phyloP scores from a whole-genome alignment of 2,113 vertebrate species.

The Pogona vitticeps region DNA sequence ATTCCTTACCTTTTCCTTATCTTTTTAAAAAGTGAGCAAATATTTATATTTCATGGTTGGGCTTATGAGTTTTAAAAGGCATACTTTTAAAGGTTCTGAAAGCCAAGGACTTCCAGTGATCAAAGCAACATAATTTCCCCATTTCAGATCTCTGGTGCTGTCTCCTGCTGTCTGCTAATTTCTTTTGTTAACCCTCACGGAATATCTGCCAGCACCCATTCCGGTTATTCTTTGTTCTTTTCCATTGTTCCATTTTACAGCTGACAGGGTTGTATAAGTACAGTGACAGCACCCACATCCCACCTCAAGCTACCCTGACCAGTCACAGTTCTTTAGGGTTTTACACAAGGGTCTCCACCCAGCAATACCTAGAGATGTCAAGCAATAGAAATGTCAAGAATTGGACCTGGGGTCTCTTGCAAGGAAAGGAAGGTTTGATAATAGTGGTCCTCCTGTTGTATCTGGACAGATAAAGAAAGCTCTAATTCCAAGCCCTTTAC shows the following conservation, averaged over 20 bases:
- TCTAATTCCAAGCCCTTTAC: too few species aligned
- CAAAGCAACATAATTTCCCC: neutral
- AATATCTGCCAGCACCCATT: neutral
- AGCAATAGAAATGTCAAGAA: too few species aligned
- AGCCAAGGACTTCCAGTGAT: neutral
- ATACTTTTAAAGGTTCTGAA: neutral
- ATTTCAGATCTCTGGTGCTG: neutral
- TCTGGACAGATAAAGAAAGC: too few species aligned
- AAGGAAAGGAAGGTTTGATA: too few species aligned
- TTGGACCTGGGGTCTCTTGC: too few species aligned
- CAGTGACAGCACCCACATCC: too few species aligned
- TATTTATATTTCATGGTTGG: neutral
- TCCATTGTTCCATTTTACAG: neutral
- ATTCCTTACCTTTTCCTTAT: neutral
- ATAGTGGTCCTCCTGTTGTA: too few species aligned
- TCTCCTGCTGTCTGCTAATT: neutral
- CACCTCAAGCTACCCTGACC: too few species aligned
- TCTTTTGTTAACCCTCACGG: neutral
- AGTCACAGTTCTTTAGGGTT: too few species aligned
- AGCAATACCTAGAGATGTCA: too few species aligned
- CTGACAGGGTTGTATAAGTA: too few species aligned
- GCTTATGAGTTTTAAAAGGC: neutral
- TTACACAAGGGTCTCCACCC: too few species aligned
- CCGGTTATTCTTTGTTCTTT: neutral
- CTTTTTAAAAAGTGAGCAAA: neutral